A percentile compares a stretch with the other conserved stretches of the same genome.
phyloP scores from a whole-genome alignment of 2,888 invertebrate species.

The Sthenelais limicola region DNA sequence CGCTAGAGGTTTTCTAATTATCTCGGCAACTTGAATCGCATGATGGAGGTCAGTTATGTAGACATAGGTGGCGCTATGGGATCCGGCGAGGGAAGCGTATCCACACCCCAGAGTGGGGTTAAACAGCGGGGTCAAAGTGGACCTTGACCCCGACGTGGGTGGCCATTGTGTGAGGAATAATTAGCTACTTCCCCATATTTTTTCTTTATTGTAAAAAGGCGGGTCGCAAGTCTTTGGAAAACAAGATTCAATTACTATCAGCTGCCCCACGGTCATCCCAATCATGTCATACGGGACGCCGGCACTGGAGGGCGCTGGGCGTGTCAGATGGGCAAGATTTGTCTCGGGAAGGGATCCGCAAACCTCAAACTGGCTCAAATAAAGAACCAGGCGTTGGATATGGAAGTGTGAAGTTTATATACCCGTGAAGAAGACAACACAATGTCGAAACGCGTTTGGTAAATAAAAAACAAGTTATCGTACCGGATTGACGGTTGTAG shows the following conservation, averaged over 20 bases:
- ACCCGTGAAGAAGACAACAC: no score
- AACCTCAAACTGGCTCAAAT: no score
- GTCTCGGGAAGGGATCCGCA: no score
- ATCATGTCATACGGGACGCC: conserved; percentile 34
- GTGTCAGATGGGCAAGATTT: no score
- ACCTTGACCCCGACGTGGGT: conserved; percentile 36
- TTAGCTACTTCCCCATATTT: conserved; percentile 34
- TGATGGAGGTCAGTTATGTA: conserved; percentile 27
- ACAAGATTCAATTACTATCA: conserved; percentile 28
- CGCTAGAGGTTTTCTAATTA: conserved; percentile 7
- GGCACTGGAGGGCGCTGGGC: no score
- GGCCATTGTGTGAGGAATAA: background rate
- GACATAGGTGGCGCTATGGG: conserved; percentile 23
- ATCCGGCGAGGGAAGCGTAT: conserved; percentile 19
- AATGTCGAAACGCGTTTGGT: no score
- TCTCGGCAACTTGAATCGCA: conserved; percentile 4
- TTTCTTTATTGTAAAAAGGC: conserved; percentile 32
- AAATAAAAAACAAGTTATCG: no score
- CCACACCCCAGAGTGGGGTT: background rate
- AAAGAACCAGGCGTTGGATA: no score
- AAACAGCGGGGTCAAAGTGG: no score
- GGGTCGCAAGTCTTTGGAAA: background rate
- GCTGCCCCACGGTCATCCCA: background rate
- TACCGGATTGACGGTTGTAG: no score
- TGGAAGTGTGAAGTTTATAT: no score